phyloP scores from a whole-genome alignment of 2,888 invertebrate genomes.

The Chromoteleia sp. region DNA sequence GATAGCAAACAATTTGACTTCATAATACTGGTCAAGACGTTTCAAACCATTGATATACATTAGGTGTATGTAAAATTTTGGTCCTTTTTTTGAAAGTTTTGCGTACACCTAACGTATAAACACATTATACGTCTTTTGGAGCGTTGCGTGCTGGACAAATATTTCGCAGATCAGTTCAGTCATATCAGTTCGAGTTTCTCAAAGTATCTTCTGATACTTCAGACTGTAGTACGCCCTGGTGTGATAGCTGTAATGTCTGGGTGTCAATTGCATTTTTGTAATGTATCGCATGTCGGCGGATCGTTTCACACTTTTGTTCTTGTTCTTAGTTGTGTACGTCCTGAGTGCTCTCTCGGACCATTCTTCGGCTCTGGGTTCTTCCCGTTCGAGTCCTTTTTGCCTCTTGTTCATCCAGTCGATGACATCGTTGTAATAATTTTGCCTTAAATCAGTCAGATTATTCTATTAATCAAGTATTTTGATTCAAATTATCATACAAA shows the following conservation, averaged over 20 bases:
- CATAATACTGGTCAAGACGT: too few species aligned
- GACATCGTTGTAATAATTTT: constrained; percentile 94
- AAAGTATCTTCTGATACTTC: constrained; percentile 82
- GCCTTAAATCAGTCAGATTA: constrained; percentile 83
- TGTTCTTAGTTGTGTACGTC: constrained; percentile 86
- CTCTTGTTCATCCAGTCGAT: constrained; percentile 93
- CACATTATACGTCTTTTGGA: neutral
- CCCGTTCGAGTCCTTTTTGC: constrained; percentile 89
- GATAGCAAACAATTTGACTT: too few species aligned
- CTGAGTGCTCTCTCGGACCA: constrained; percentile 94
- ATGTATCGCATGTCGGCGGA: constrained; percentile 81
- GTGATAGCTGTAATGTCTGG: constrained; percentile 83
- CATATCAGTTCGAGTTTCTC: constrained; percentile 52
- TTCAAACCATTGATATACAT: too few species aligned
- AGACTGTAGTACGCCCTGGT: constrained; percentile 83
- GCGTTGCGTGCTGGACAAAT: constrained; percentile 33
- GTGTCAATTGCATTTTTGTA: constrained; percentile 76
- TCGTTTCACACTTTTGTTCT: constrained; percentile 78
- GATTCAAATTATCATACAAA: too few species aligned
- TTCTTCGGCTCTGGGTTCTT: constrained; percentile 92
- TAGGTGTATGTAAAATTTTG: too few species aligned
- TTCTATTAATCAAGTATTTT: neutral
- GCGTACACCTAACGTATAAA: too few species aligned
- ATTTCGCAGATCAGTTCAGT: constrained; percentile 39
- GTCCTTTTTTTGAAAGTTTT: too few species aligned